Evolutionary conservation across 2,797 vertebrate genomes (phyloP).

Genomic region (Aphelocoma californica): DNA sequence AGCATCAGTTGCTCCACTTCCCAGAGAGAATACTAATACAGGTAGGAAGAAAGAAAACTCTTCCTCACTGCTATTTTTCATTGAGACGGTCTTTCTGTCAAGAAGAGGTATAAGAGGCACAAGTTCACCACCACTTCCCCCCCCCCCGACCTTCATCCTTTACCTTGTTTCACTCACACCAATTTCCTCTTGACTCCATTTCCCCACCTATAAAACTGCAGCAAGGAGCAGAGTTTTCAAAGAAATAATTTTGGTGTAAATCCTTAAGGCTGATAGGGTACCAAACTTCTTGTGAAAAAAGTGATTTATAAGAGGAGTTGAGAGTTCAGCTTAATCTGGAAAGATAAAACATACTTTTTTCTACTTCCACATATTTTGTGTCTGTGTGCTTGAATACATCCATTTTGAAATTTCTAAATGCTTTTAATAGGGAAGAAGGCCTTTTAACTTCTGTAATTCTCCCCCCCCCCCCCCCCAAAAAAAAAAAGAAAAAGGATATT

Average conservation of each 20-base stretch:
- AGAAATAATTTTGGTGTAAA: not conserved
- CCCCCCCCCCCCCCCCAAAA: not conserved
- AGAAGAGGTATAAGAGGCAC: not conserved
- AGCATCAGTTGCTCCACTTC: not conserved
- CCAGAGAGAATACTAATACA: not conserved
- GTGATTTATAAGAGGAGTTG: not conserved
- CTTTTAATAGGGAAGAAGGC: not conserved
- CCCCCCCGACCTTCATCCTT: not conserved
- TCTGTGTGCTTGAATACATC: not conserved
- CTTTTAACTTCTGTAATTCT: not conserved
- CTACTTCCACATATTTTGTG: not conserved
- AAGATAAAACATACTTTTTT: not conserved
- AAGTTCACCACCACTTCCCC: not conserved
- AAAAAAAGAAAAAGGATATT: not conserved
- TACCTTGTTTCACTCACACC: not conserved
- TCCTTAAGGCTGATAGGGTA: not conserved
- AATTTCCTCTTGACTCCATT: not conserved
- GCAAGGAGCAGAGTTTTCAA: not conserved
- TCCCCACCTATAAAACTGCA: not conserved
- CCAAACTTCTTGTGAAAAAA: not conserved
- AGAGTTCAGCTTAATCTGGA: not conserved
- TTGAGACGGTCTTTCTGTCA: not conserved
- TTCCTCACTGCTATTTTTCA: not conserved
- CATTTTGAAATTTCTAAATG: not conserved
- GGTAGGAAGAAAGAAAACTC: not conserved